Evolutionary conservation across 2,797 vertebrate species (phyloP), one percentile per base, ranked within the genome.

Genomic region (Rhinichthys osculus): DNA sequence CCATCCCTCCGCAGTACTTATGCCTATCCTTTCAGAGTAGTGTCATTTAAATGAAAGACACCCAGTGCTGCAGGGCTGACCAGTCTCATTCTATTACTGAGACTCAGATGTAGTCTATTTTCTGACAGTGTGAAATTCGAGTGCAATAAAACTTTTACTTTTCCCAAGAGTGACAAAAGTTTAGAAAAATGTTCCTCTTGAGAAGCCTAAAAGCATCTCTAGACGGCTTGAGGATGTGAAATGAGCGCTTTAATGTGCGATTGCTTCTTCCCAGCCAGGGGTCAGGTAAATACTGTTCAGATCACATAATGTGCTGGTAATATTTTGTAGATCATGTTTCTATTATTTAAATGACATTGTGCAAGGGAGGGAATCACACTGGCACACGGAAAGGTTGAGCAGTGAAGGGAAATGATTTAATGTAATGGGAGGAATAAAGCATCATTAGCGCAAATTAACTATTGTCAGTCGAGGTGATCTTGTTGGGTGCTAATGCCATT

Each of bases 381-480:
- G 85, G 89, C 69, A 67, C 33, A 40, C 13, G 30, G 69, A 85
- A 81, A 81, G 57, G 81, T 72, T 59, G 57, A 66, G 69, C 38
- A 47, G 84, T 84, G 67, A 64, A 88, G 72, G 76, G 50, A 87
- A 86, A 95, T 95, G 94, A 96, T 96, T 96, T 95, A 95, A 95
- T 94, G 94, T 95, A 95, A 95, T 95, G 95, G 94, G 92, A 93
- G 92, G 94, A 95, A 95, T 95, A 95, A 95, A 95, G 93, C 95
- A 94, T 95, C 95, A 95, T 96, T 96, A 96, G 95, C 92, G 94
- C 94, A 95, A 96, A 96, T 96, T 95, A 96, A 95, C 95, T 95
- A 95, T 96, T 95, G 95, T 95, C 94, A 95, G 94, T 94, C 91
- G 94, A 95, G 95, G 95, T 95, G 94, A 96, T 95, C 94, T 93